These are phyloP conservation scores for Tetramorium bicarinatum DNA, from an alignment of 2,888 invertebrate genomes.

Conservation along the genomic window DNA sequence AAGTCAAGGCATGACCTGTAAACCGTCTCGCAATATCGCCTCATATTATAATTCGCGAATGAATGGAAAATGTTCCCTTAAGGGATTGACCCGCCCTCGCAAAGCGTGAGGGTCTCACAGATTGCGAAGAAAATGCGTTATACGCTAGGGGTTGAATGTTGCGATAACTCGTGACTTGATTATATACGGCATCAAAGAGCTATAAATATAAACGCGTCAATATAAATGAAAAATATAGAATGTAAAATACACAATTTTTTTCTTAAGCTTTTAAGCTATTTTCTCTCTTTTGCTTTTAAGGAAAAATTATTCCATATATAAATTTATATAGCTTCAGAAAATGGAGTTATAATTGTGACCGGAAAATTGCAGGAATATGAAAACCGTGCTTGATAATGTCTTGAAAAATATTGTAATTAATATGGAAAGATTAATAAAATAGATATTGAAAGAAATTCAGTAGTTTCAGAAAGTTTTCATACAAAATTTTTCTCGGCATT, in stretches of 20 bases:
- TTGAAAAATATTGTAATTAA: neutral
- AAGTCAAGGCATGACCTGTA: constrained; percentile 56
- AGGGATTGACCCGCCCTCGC: neutral
- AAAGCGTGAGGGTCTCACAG: neutral
- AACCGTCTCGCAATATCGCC: neutral
- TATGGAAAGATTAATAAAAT: neutral
- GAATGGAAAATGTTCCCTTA: constrained; percentile 56
- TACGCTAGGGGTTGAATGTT: neutral
- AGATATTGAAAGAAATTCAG: neutral
- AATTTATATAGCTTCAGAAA: neutral
- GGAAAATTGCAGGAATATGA: neutral
- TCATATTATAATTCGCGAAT: constrained; percentile 48
- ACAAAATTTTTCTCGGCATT: neutral
- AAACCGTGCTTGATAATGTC: neutral
- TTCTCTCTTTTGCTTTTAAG: neutral
- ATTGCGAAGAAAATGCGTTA: constrained; percentile 27
- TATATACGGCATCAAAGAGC: neutral
- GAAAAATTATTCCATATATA: neutral
- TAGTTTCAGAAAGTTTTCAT: no score
- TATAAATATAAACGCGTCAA: neutral
- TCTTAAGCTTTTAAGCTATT: neutral
- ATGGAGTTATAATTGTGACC: neutral
- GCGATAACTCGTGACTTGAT: neutral
- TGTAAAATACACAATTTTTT: neutral
- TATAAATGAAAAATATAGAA: neutral